phyloP scores from a whole-genome alignment of 1,140 invertebrate genomes.

The Diprion similis region DNA sequence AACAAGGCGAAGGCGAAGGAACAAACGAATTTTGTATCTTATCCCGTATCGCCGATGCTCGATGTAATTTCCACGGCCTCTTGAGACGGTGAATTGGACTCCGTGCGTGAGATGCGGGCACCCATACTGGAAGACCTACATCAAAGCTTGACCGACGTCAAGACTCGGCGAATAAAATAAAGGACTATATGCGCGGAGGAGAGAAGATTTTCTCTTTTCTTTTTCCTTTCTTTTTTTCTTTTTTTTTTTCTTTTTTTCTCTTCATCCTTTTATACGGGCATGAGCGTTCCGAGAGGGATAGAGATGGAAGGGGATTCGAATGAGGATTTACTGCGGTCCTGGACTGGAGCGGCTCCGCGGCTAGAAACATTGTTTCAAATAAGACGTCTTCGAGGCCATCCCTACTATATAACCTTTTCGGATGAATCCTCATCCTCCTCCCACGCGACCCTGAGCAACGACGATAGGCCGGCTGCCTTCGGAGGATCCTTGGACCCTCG shows the following conservation, averaged over 20 bases:
- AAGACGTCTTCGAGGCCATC: constrained; percentile 50
- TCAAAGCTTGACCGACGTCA: too few species aligned
- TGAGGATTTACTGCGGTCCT: constrained; percentile 60
- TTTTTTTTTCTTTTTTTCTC: not conserved
- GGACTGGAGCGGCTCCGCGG: constrained; percentile 28
- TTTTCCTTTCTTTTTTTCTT: not conserved
- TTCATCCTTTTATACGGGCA: not conserved
- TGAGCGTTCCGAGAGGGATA: not conserved
- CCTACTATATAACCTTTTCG: constrained; percentile 1
- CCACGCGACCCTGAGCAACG: not conserved
- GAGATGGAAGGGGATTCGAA: constrained; percentile 52
- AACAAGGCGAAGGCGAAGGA: too few species aligned
- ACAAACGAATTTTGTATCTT: too few species aligned
- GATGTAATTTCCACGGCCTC: too few species aligned
- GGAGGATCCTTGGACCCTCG: not conserved
- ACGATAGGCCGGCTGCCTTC: not conserved
- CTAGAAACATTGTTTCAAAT: constrained; percentile 62
- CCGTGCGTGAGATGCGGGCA: too few species aligned
- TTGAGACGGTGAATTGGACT: too few species aligned
- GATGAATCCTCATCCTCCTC: not conserved
- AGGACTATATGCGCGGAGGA: too few species aligned
- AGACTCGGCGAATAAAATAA: too few species aligned
- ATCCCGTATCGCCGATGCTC: too few species aligned
- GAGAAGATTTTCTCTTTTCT: not conserved
- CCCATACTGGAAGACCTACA: too few species aligned